A percentile compares a stretch with the other conserved stretches of the same genome.
Conservation (phyloP, 2,888 invertebrate species). For the Habroteleia sp. region DNA sequence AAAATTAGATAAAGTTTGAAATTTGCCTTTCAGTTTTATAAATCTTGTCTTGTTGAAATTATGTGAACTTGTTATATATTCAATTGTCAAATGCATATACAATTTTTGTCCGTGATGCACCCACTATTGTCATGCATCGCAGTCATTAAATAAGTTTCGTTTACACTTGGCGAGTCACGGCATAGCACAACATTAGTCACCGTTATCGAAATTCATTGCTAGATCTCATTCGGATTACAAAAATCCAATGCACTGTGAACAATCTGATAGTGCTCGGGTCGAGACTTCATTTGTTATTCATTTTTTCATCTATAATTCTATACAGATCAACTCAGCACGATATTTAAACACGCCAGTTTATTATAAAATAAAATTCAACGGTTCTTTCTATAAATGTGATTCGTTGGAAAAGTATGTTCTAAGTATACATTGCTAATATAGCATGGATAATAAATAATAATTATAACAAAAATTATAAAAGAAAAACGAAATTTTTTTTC, state of each 20-base stretch:
- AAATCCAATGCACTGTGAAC: conserved; percentile 49
- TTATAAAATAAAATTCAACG: conserved; percentile 27
- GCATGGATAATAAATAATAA: too few species aligned
- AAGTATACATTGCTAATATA: too few species aligned
- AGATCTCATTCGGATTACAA: conserved; percentile 54
- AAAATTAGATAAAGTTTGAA: too few species aligned
- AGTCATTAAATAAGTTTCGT: conserved; percentile 51
- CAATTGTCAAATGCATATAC: neutral
- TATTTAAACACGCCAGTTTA: conserved; percentile 34
- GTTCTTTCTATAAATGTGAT: neutral
- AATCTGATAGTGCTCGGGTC: conserved; percentile 43
- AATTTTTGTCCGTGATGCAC: conserved; percentile 1
- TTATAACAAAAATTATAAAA: too few species aligned
- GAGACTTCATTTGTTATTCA: conserved; percentile 52
- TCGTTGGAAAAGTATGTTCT: too few species aligned
- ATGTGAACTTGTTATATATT: too few species aligned
- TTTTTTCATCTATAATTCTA: conserved; percentile 46
- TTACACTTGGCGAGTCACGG: conserved; percentile 54
- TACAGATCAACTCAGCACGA: conserved; percentile 31
- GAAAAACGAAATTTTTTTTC: too few species aligned
- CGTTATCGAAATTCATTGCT: conserved; percentile 50
- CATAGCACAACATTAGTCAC: conserved; percentile 54
- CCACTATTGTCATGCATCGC: conserved; percentile 26
- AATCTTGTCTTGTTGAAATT: too few species aligned
- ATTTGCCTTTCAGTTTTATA: too few species aligned